phyloP scores from a whole-genome alignment of 2,888 invertebrate genomes.

The Gonocerus acuteangulatus region DNA sequence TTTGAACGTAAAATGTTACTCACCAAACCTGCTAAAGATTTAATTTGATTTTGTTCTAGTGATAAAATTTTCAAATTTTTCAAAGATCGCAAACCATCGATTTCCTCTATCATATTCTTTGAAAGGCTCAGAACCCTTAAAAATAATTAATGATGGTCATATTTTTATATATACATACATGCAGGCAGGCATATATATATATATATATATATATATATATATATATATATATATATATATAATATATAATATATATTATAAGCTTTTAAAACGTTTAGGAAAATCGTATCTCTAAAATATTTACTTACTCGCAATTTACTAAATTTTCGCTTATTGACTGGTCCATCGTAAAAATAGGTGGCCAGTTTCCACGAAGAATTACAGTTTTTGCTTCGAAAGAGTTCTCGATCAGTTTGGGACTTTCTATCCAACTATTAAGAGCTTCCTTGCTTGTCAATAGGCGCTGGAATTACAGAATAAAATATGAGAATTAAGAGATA shows the following conservation, averaged over 20 bases:
- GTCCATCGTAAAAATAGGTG: constrained; percentile 2
- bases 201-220: no score
- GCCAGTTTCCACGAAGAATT: constrained; percentile 4
- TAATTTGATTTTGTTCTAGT: constrained; percentile 11
- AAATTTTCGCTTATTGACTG: background rate
- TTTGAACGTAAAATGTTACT: background rate
- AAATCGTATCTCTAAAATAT: no score
- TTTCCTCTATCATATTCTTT: constrained; percentile 13
- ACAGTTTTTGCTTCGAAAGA: background rate
- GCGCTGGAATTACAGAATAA: no score
- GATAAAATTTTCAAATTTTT: constrained; percentile 9
- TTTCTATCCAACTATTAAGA: background rate
- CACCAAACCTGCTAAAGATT: constrained; percentile 5
- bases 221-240: no score
- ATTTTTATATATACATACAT: no score
- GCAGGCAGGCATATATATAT: no score
- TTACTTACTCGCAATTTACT: constrained; percentile 5
- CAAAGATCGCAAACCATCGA: background rate
- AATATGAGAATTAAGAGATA: no score
- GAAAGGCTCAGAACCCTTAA: constrained; percentile 10
- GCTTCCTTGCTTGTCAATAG: background rate
- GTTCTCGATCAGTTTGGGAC: background rate
- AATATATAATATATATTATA: no score
- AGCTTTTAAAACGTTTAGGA: no score
- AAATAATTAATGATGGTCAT: background rate